Base-by-base conservation (phyloP, 2,888 invertebrate species). In the Iphiclides podalirius region DNA sequence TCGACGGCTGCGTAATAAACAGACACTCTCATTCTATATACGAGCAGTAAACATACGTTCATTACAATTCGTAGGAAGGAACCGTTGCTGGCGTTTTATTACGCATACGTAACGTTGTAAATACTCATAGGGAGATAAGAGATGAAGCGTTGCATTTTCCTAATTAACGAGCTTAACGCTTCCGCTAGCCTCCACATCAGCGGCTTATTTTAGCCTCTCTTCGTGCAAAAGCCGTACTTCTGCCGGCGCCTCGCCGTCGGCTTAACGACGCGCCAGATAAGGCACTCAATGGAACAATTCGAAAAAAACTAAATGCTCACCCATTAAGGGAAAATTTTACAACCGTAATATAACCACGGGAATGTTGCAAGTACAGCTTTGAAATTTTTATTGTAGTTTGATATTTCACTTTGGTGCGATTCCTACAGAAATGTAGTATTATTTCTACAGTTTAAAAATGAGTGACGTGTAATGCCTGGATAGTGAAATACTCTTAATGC, bases 131-230 rank as follows among this genome's bases (percentile, higher is more conserved):
- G 16, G 17, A 35, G 23, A 36, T 17, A 35, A 38, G 40, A 40
- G 35, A 23, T 28, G 13, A 23, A n/a, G 28, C 26, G 16, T 41
- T 41, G 28, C 41, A 41, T 41, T 40, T 35, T 35, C 9, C 17
- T 47, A 47, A 41, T 41, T 36, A 41, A 42, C 20, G 36, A 31
- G 37, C 17, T 36, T 37, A 12, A 6, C 8, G 23, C 16, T 36
- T 41, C 36, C 36, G 14, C 35, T 9, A 13, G 14, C 33, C 12
- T n/a, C 20, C n/a, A 15, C 31, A 39, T 39, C 20, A 47, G 45
- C 14, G 20, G 9, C 31, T n/a, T 8, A 38, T 38, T 46, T 14
- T 35, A 44, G 36, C 28, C 35, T 41, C 13, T 26, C 38, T 13
- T 46, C 12, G 34, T 35, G 34, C 15, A 26, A 42, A 42, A 42